Percentiles rank a stretch among this genome's conserved stretches.
Conservation (phyloP, 2,113 vertebrate genomes). For the Nycticorax nycticorax region DNA sequence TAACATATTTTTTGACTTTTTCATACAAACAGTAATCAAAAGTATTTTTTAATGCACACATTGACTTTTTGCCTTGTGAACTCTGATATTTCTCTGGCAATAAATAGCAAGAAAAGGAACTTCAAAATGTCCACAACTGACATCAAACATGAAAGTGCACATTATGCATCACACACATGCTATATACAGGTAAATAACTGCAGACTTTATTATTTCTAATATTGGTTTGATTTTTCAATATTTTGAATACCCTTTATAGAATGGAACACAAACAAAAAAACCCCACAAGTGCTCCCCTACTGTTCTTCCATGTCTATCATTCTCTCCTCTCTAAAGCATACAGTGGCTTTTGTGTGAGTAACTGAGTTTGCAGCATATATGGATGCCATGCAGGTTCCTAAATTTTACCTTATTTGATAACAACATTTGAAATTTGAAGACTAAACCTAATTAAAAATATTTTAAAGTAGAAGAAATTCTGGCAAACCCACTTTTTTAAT, state of each 20-base stretch:
- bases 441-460: neutral
- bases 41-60: neutral
- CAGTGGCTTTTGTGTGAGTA: neutral
- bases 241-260: neutral
- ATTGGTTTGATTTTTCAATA: neutral
- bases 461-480: neutral
- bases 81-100: neutral
- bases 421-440: neutral
- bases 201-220: neutral
- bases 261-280: neutral
- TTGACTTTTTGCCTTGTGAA: neutral
- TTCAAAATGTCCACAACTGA: neutral
- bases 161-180: neutral
- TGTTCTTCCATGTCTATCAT: neutral
- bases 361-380: neutral
- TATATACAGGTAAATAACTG: neutral
- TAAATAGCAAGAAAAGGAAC: neutral
- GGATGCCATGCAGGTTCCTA: neutral
- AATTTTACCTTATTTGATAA: neutral
- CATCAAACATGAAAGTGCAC: neutral
- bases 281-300: neutral
- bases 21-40: neutral
- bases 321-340: neutral
- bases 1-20: neutral
- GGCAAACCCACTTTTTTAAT: neutral